Evolutionary conservation across 2,888 invertebrate genomes (phyloP), one percentile per base, ranked within the genome.

Genomic region (Scaptomyza caliginosa): DNA sequence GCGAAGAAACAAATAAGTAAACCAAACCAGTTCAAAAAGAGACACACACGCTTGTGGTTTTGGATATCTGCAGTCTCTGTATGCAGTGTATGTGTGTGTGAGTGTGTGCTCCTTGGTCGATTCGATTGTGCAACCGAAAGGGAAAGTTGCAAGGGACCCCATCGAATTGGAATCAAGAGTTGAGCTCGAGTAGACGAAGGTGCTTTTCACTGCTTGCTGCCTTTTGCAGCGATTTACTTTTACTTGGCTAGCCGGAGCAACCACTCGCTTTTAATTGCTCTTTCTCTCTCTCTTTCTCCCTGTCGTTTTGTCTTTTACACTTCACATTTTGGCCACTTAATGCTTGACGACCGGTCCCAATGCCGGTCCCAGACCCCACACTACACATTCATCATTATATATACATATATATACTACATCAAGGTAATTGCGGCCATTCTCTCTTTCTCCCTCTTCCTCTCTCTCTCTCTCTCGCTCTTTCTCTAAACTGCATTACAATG

Each of bases 61-160:
- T 45, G 30, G 21, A 13, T 32, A 6, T 30, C 10, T 13, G 46
- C 10, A 21, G 30, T 28, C 4, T n/a, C 11, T 6, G 8, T n/a
- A n/a, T n/a, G n/a, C n/a, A n/a, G n/a, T 28, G 16, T n/a, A 5
- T 11, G 43, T 16, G 11, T 43, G 43, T 17, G 4, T 26, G 7
- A 28, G 7, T 43, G 56, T 58, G 55, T 50, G 75, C 54, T 66
- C 72, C 76, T 72, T 57, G 26, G 49, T 58, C 40, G 32, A 28
- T 13, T 43, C 52, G 68, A 71, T 84, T 80, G 81, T 81, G 85
- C 83, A 86, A 86, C 74, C 26, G 83, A 81, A 86, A 81, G 74
- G 83, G 86, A 81, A 81, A 86, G 86, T 86, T 67, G 70, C 64
- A 71, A 86, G 80, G 79, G 81, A 73, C 59, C 46, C 21, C 45